A percentile compares a stretch with the other conserved stretches of the same genome.
Conservation (phyloP, 2,888 invertebrate genomes). For the Pyralis farinalis region DNA sequence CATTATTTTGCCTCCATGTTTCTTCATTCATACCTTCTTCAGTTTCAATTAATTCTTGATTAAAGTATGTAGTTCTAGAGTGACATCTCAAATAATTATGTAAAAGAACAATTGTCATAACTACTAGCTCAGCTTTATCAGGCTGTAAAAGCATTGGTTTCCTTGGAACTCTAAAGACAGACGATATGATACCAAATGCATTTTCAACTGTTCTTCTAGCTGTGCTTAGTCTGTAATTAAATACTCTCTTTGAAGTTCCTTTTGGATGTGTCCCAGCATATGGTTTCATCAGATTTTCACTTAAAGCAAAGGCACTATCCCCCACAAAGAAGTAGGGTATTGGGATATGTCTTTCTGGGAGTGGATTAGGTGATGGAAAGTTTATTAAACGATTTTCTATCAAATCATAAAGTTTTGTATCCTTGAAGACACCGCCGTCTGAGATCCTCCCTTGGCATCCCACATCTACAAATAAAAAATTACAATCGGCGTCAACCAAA, state of each 20-base stretch:
- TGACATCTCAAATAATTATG: conserved; percentile 12
- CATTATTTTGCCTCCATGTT: not conserved
- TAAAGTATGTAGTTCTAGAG: conserved; percentile 10
- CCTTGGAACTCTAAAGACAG: not conserved
- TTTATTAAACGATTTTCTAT: conserved; percentile 14
- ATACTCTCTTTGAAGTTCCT: not conserved
- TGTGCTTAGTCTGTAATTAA: not conserved
- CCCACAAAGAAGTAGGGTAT: conserved; percentile 15
- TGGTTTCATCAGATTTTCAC: conserved; percentile 15
- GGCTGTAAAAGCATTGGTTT: not conserved
- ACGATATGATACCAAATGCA: not conserved
- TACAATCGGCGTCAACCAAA: conserved; percentile 19
- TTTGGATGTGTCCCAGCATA: conserved; percentile 13
- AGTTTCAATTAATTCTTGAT: conserved; percentile 8
- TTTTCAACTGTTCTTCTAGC: not conserved
- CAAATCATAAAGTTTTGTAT: conserved; percentile 11
- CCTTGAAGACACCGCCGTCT: conserved; percentile 18
- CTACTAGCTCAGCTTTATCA: not conserved
- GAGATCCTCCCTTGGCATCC: conserved; percentile 17
- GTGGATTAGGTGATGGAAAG: conserved; percentile 7
- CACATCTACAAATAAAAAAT: conserved; percentile 17
- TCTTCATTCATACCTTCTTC: conserved; percentile 8
- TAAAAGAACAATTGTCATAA: conserved; percentile 7
- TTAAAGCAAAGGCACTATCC: conserved; percentile 17
- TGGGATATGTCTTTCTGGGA: conserved; percentile 9